Conservation (phyloP, 2,888 invertebrate species). For the Cataglyphis livida region DNA sequence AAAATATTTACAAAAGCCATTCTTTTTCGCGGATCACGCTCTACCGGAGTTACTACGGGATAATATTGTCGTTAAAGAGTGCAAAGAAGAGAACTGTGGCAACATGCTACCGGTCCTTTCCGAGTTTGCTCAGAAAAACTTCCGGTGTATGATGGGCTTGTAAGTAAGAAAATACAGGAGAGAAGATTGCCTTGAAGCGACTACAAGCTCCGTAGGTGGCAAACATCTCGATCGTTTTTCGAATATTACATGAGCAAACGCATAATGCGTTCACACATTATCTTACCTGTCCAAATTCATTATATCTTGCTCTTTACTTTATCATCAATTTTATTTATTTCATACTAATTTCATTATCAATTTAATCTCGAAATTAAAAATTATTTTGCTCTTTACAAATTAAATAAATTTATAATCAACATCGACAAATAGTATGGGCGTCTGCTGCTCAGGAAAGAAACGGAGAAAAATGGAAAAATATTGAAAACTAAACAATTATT, state of each 20-base stretch:
- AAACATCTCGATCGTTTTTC: slow-evolving; percentile 53
- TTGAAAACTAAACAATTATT: slow-evolving; percentile 24
- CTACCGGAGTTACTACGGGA: slow-evolving; percentile 51
- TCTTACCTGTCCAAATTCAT: slow-evolving; percentile 7
- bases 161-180: slow-evolving; percentile 58
- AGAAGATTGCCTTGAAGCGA: slow-evolving; percentile 69
- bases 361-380: neutral
- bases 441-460: slow-evolving; percentile 21
- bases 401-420: neutral
- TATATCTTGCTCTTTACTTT: neutral
- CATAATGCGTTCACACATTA: slow-evolving; percentile 10
- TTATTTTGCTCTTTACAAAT: neutral
- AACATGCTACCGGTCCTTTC: slow-evolving; percentile 76
- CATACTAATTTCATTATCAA: neutral
- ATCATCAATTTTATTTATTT: neutral
- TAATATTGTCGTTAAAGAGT: slow-evolving; percentile 61
- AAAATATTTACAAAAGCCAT: slow-evolving; percentile 70
- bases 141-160: slow-evolving; percentile 62
- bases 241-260: slow-evolving; percentile 3
- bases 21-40: slow-evolving; percentile 45
- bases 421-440: neutral
- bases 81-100: slow-evolving; percentile 72
- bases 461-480: neutral
- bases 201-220: slow-evolving; percentile 72
- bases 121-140: slow-evolving; percentile 67